Evolutionary conservation across 2,888 invertebrate genomes (phyloP), one percentile per base, ranked within the genome.

Genomic region (Dorcus hopei): DNA sequence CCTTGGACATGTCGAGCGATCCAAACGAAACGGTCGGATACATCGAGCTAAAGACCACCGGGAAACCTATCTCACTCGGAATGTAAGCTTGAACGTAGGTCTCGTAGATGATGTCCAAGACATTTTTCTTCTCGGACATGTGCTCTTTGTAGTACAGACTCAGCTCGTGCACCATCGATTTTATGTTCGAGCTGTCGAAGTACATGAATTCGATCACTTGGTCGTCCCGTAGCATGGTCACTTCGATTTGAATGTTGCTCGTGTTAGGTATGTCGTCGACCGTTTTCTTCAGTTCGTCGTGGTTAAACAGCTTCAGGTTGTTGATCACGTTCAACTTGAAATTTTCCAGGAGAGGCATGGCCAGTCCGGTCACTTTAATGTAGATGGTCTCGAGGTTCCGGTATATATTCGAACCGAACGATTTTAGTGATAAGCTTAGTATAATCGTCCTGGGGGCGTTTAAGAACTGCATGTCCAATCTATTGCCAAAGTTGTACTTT

Each of bases 21-120:
- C 62, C 61, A 39, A 63, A 58, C 16, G 59, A 48, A 8, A 71
- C 59, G 5, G 49, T 39, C 0, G 80, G 79, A 6, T 73, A 61
- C 19, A 68, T 65, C n/a, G 67, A 72, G 11, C 70, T 68, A 39
- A 77, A 66, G 0, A 75, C 40, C 1, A 73, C 75, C 1, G 78
- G 74, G 23, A 80, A 61, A 59, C 80, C 81, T 41, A 79, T 67
- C 47, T 80, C 80, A 2, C 77, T 80, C 0, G 78, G 72, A 8
- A 79, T 67, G 4, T 70, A 33, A 9, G 67, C 52, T 62, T 63
- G 57, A 6, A 52, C 53, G 38, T 60, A 61, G 48, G 58, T 40
- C 26, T 65, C 59, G 53, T 68, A 70, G 26, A 54, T 53, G 48
- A 70, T 65, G 16, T 68, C 55, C 48, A 68, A 54, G 40, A 55